Evolutionary conservation across 1,140 invertebrate genomes (phyloP).

Genomic region (Temnothorax curvispinosus): DNA sequence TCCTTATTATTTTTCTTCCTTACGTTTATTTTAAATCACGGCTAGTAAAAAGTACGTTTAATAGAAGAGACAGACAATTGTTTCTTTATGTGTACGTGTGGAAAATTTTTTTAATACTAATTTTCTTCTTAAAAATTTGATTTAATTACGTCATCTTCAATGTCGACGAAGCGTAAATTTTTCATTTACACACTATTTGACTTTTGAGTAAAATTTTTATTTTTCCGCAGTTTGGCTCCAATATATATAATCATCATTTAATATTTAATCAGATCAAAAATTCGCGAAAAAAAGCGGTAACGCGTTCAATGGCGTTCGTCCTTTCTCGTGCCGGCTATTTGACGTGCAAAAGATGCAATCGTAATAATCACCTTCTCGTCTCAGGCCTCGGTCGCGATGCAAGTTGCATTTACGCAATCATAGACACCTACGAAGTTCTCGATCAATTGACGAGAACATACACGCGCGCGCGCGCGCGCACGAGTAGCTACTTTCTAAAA

Average conservation of each 20-base stretch:
- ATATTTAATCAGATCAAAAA: background rate
- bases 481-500: constrained; percentile 43
- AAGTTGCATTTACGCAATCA: constrained; percentile 41
- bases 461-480: background rate
- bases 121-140: background rate
- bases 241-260: background rate
- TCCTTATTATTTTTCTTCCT: background rate
- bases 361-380: background rate
- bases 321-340: background rate
- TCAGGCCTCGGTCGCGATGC: background rate
- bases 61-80: background rate
- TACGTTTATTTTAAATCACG: background rate
- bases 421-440: constrained; percentile 37
- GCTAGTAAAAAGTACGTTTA: background rate
- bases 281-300: background rate
- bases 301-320: background rate
- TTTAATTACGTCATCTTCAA: background rate
- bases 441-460: constrained; percentile 32
- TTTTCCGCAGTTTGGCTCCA: background rate
- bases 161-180: background rate
- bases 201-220: background rate
- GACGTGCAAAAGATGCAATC: background rate
- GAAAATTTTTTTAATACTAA: background rate
- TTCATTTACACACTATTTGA: background rate
- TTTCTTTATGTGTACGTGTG: background rate